These are phyloP conservation scores for Nomada goodeniana DNA, from an alignment of 2,888 invertebrate genomes.

Conservation along the genomic window DNA sequence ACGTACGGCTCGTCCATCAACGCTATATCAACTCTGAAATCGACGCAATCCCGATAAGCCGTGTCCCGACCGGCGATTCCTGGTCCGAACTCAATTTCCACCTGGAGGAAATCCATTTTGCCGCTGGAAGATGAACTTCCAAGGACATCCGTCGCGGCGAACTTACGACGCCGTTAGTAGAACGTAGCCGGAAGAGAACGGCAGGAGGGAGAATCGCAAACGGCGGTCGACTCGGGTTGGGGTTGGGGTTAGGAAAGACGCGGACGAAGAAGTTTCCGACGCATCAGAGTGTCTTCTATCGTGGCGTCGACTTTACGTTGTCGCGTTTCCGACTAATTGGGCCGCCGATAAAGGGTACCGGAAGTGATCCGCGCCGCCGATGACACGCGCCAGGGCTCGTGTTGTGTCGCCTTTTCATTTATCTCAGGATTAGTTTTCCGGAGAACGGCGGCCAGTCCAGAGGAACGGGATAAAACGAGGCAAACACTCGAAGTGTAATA, in stretches of 20 bases:
- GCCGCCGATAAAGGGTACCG: constrained; percentile 60
- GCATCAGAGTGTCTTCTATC: constrained; percentile 51
- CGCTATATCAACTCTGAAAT: constrained; percentile 47
- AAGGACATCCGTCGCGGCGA: constrained; percentile 31
- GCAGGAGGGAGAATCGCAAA: background rate
- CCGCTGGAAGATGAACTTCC: constrained; percentile 52
- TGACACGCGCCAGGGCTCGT: constrained; percentile 41
- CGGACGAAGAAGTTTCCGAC: constrained; percentile 18
- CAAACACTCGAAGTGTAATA: constrained; percentile 21
- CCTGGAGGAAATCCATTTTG: constrained; percentile 47
- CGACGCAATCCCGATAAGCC: constrained; percentile 50
- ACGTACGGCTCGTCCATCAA: constrained; percentile 29
- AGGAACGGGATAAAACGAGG: constrained; percentile 55
- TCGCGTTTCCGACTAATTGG: constrained; percentile 67
- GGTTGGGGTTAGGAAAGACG: background rate
- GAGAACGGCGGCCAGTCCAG: constrained; percentile 31
- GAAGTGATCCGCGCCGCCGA: constrained; percentile 59
- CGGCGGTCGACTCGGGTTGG: too few relatives aligned
- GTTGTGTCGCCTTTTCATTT: constrained; percentile 59
- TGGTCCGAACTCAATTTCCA: constrained; percentile 45
- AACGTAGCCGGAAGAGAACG: constrained; percentile 21
- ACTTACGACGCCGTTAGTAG: constrained; percentile 28
- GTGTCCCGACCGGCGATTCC: constrained; percentile 31
- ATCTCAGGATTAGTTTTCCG: constrained; percentile 62
- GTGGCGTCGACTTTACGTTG: constrained; percentile 55